Conservation (phyloP, 2,797 vertebrate species). For the Enteromius anoplus region DNA sequence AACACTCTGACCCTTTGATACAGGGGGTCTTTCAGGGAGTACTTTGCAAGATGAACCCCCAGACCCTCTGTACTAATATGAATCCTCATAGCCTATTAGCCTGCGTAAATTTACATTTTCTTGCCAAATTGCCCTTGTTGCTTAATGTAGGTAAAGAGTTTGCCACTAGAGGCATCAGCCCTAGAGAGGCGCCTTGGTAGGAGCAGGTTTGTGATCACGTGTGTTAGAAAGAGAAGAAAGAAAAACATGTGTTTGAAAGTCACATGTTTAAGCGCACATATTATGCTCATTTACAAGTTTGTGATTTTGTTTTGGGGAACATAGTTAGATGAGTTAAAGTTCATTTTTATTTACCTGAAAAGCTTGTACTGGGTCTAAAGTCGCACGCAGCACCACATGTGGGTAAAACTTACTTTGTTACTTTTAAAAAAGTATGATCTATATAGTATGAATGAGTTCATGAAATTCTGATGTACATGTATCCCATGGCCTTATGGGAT, state of each 20-base stretch:
- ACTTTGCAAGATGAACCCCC: not conserved
- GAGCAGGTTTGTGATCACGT: not conserved
- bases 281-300: not conserved
- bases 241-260: slow-evolving; percentile 13
- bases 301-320: not conserved
- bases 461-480: not conserved
- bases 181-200: not conserved
- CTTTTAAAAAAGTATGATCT: not conserved
- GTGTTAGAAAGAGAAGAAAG: not conserved
- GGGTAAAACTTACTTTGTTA: not conserved
- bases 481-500: not conserved
- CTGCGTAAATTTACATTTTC: not conserved
- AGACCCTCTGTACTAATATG: not conserved
- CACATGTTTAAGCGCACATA: not conserved
- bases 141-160: not conserved
- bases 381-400: not conserved
- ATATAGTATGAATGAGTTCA: not conserved
- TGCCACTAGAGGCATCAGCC: slow-evolving; percentile 14
- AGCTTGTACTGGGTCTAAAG: not conserved
- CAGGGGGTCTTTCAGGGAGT: not conserved
- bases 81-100: not conserved
- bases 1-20: not conserved
- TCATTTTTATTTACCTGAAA: not conserved
- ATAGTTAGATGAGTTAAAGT: not conserved
- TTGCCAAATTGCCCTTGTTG: not conserved